Evolutionary conservation across 2,797 vertebrate species (phyloP).

Genomic region (Enteromius anoplus): DNA sequence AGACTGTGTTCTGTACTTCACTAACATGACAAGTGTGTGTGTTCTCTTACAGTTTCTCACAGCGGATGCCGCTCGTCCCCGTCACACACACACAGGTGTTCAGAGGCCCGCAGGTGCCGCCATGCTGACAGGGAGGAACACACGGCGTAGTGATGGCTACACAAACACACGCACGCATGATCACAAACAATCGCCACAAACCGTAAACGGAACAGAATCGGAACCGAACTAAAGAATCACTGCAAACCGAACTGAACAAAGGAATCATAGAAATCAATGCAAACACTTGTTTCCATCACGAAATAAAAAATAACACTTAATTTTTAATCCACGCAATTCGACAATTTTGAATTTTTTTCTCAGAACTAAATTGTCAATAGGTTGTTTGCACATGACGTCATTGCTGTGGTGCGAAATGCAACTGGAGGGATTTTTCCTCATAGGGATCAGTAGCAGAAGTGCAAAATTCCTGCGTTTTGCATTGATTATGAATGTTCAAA

Average conservation of each 20-base stretch:
- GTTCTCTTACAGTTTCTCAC: conserved; percentile 79
- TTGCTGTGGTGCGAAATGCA: no score
- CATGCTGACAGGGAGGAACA: conserved; percentile 81
- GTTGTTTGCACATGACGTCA: no score
- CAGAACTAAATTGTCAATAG: no score
- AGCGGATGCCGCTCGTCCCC: conserved; percentile 79
- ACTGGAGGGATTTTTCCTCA: no score
- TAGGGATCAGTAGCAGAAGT: no score
- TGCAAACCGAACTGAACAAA: background rate
- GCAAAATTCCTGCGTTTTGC: no score
- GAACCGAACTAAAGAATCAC: background rate
- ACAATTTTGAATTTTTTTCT: no score
- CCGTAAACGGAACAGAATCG: background rate
- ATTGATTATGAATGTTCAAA: no score
- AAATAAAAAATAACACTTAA: no score
- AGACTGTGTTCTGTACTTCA: background rate
- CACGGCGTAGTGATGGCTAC: conserved; percentile 78
- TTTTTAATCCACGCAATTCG: no score
- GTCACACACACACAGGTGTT: conserved; percentile 79
- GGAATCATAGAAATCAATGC: no score
- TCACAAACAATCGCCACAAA: background rate
- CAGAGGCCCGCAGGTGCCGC: conserved; percentile 77
- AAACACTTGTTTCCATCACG: no score
- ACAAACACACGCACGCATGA: conserved; percentile 29
- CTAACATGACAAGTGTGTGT: background rate